These are phyloP conservation scores for Drosophila chauvacae DNA, from an alignment of 1,140 invertebrate species.

Conservation along the genomic window DNA sequence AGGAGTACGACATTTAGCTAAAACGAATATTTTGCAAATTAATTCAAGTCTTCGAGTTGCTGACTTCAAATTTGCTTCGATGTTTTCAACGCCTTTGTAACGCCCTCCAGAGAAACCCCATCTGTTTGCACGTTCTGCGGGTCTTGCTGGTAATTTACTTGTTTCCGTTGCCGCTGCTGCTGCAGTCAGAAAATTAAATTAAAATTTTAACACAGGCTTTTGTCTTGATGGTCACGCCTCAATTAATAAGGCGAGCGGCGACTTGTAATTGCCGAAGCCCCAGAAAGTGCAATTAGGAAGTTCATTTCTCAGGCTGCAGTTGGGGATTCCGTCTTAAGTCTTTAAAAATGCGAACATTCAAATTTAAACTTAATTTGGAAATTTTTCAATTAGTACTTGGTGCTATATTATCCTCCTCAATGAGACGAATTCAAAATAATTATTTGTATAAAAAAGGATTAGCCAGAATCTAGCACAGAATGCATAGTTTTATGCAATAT, in stretches of 20 bases:
- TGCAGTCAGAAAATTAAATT: constrained; percentile 45
- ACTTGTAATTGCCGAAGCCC: constrained; percentile 52
- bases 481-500: no score
- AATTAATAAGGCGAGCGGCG: constrained; percentile 11
- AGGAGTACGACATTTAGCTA: constrained; percentile 35
- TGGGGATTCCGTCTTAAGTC: neutral
- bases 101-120: constrained; percentile 6
- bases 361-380: neutral
- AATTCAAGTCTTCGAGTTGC: constrained; percentile 33
- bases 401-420: neutral
- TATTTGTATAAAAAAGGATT: no score
- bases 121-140: constrained; percentile 18
- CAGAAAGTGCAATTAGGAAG: constrained; percentile 13
- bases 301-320: constrained; percentile 44
- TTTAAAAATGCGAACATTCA: neutral
- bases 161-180: constrained; percentile 14
- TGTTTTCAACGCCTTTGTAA: constrained; percentile 38
- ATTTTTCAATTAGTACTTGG: neutral
- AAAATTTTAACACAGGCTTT: constrained; percentile 46
- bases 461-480: no score
- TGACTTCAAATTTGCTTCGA: constrained; percentile 14
- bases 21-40: constrained; percentile 46
- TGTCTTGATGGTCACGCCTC: constrained; percentile 52
- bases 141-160: constrained; percentile 44
- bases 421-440: no score